Percentiles rank a stretch among this genome's conserved stretches.
These are phyloP conservation scores for Pseudochromis fuscus DNA, from an alignment of 2,797 vertebrate genomes.

Conservation along the genomic window DNA sequence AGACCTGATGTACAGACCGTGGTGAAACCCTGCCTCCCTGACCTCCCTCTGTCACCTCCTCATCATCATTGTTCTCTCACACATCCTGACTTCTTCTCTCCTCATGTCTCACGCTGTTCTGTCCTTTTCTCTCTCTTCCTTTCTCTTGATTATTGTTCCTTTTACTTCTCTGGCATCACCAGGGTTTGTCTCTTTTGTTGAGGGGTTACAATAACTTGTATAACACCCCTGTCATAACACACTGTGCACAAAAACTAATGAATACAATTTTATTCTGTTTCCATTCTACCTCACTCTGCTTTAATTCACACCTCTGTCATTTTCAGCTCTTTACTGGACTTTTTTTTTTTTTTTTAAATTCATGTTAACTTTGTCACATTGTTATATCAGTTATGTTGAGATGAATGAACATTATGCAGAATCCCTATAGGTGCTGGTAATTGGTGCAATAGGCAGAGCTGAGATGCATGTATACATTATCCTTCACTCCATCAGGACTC, in stretches of 20 bases:
- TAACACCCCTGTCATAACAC: too few species aligned
- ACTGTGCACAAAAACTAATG: too few species aligned
- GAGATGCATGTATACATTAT: constrained; percentile 22
- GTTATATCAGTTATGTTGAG: constrained; percentile 11
- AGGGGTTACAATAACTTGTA: too few species aligned
- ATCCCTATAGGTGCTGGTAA: constrained; percentile 4
- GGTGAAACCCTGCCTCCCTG: constrained; percentile 48
- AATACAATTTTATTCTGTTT: background rate
- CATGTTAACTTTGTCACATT: background rate
- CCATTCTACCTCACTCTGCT: background rate
- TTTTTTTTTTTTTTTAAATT: background rate
- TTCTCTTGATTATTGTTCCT: background rate
- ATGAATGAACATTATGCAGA: constrained; percentile 7
- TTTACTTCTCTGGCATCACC: too few species aligned
- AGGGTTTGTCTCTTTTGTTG: too few species aligned
- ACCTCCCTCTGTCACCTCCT: constrained; percentile 42
- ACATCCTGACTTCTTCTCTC: background rate
- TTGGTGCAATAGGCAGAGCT: constrained; percentile 22
- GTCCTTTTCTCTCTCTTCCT: background rate
- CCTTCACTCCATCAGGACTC: background rate
- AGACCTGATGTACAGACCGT: background rate
- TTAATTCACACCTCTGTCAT: background rate
- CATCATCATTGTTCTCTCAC: background rate
- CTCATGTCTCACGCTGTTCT: background rate
- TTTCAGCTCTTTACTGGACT: background rate